Evolutionary conservation across 2,888 invertebrate genomes (phyloP), one percentile per base, ranked within the genome.

Genomic region (Liopterus haemorrhoidalis): DNA sequence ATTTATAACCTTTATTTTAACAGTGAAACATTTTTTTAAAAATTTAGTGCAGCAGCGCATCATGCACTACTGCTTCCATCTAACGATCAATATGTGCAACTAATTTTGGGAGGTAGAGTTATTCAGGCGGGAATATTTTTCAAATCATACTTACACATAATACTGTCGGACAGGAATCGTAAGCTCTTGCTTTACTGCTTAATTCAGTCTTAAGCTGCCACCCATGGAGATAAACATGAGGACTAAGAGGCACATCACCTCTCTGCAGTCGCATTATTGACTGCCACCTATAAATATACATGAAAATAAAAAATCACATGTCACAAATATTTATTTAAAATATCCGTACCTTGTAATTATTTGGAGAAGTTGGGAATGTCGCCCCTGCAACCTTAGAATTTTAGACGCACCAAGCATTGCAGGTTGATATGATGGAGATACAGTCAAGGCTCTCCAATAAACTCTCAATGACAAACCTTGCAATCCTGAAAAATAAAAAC

Each of bases 361-460:
- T 61, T 82, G 82, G 57, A 82, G 73, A 47, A 82, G 69, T 53
- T 82, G 68, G 2, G 81, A 76, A 57, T 73, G 71, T 61, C 82
- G 82, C 2, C 85, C 84, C 24, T 70, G 68, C 44, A 72, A 70
- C 46, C 83, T 70, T 43, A 83, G 67, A 41, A 75, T 69, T 45
- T 78, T 72, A 24, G 79, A 76, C 0, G 80, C 75, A 5, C 81
- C 81, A 21, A 76, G 62, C 39, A 78, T 67, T 16, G 78, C 75
- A 37, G 72, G 68, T 52, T 72, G 68, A 62, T 79, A 74, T 49
- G 71, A 70, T 4, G 73, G 70, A 31, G 73, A 70, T 16, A 72
- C 61, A 32, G 70, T 63, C 69, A 79, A 63, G 61, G 74, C 60
- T 70, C 69, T 66, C 70, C 73, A 67, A 71, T 75, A 73, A 68